Base-by-base conservation (phyloP, 2,113 vertebrate species). In the Dasyornis broadbenti region DNA sequence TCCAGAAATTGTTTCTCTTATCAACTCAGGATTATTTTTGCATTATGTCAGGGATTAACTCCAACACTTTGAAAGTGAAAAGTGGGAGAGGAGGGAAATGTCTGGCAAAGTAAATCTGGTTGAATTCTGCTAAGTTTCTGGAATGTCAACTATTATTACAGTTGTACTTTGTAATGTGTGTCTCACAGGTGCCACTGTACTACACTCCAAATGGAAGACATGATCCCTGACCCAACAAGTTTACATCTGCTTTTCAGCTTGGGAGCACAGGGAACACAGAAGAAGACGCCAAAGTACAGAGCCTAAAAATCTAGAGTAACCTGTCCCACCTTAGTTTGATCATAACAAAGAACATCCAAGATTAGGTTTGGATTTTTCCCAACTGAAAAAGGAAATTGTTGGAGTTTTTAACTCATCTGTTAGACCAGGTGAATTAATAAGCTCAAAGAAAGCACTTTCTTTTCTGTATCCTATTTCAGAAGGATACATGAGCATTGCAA, bases 61-160 rank as follows among this genome's bases (percentile, higher is more conserved):
- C 33, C 42, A 83, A 39, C 13, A 84, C 22, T 91, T 94, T 80
- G 84, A 86, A 96, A 86, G 45, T 14, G 27, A 87, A 92, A 72
- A 54, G 14, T 44, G 11, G 33, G 17, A 82, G 15, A 88, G 17
- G 11, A 90, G 39, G 6, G 17, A 90, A 79, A 88, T 47, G 24
- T 80, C 73, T 96, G 63, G 57, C 70, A 87, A 92, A 95, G 66
- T 54, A 87, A 94, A 86, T 80, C 59, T 80, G 31, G 13, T 65
- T 56, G 63, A 63, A 5, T 91, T 35, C 66, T 90, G 52, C 6
- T 28, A 64, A 84, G n/a, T 84, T 94, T 95, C 82, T 91, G 54
- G 39, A 64, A 30, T 82, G 66, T 70, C 91, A 91, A 13, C 63
- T 92, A 47, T 66, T 45, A 64, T 89, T 87, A 87, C 19, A 17